Conservation (phyloP, 2,113 vertebrate species). For the Camelus dromedarius region DNA sequence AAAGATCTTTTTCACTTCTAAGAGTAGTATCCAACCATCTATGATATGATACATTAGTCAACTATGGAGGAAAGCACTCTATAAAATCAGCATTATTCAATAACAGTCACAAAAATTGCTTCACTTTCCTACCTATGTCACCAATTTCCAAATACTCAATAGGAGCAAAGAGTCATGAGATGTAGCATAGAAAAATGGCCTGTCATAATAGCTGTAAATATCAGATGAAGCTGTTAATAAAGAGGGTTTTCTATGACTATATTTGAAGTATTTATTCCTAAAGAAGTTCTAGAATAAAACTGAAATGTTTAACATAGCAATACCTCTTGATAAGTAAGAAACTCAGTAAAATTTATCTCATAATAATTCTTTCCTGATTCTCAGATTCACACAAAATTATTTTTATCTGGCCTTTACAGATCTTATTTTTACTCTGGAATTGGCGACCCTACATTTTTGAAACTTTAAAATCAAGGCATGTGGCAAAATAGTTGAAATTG, state of each 20-base stretch:
- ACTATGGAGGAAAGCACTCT: not conserved
- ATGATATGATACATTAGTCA: not conserved
- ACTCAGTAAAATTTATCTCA: not conserved
- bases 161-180: not conserved
- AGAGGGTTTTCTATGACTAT: not conserved
- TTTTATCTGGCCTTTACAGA: not conserved
- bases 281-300: not conserved
- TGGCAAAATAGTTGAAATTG: not conserved
- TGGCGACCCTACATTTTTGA: not conserved
- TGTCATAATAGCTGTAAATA: not conserved
- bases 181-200: not conserved
- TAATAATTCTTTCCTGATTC: not conserved
- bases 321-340: not conserved
- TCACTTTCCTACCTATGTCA: not conserved
- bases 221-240: not conserved
- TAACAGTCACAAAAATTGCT: not conserved
- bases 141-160: not conserved
- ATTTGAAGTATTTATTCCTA: not conserved
- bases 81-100: not conserved
- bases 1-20: not conserved
- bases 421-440: not conserved
- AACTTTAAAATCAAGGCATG: not conserved
- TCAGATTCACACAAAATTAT: conserved; percentile 42
- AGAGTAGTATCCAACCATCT: not conserved
- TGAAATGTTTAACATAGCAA: not conserved